Evolutionary conservation across 2,888 invertebrate species (phyloP).

Genomic region (Mycogona germanica): DNA sequence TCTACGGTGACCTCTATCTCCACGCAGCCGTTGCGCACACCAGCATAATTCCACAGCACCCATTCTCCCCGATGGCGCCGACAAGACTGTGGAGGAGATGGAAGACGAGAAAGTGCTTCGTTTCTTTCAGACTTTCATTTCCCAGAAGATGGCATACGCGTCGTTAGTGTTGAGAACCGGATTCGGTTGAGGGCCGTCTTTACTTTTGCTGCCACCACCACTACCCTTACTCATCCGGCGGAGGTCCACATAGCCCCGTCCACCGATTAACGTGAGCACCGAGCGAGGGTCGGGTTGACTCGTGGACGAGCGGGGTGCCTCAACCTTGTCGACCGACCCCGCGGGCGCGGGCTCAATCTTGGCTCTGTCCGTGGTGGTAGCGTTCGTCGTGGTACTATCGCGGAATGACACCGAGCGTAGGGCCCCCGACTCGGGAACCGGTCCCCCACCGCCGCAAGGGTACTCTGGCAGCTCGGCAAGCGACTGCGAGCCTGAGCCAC

Average conservation of each 20-base stretch:
- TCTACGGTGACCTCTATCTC: no score
- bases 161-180: conserved; percentile 62
- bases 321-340: not conserved
- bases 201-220: no score
- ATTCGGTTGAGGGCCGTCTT: no score
- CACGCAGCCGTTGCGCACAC: no score
- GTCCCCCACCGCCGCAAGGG: conserved; percentile 1
- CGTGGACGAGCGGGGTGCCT: no score
- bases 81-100: no score
- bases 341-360: conserved; percentile 15
- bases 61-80: no score
- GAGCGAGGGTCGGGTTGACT: no score
- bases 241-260: conserved; percentile 78
- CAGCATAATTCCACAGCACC: no score
- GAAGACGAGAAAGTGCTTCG: no score
- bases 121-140: conserved; percentile 50
- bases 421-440: not conserved
- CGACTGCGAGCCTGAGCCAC: conserved; percentile 14
- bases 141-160: conserved; percentile 84
- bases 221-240: conserved; percentile 61
- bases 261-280: conserved; percentile 73
- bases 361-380: not conserved
- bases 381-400: not conserved
- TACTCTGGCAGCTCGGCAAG: conserved; percentile 19
- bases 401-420: not conserved